These are phyloP conservation scores for Typhlomys cinereus DNA, from an alignment of 2,113 vertebrate species.

Conservation along the genomic window DNA sequence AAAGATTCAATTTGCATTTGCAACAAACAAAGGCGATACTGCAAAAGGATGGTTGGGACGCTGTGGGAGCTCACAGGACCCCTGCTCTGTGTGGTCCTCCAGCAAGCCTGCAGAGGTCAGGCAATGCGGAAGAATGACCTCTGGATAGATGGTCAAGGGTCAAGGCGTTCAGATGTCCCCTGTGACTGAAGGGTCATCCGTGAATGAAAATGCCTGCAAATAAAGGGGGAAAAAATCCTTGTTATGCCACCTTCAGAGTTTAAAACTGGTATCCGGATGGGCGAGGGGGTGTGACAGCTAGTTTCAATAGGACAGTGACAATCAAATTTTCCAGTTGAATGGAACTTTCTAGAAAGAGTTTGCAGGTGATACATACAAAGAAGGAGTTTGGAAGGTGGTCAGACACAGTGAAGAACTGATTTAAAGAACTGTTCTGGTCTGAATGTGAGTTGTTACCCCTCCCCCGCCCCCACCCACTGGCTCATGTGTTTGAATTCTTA, in stretches of 20 bases:
- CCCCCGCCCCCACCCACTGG: too few relatives aligned
- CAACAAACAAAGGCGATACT: neutral
- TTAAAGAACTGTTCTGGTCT: neutral
- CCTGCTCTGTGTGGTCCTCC: neutral
- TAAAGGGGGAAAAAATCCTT: neutral
- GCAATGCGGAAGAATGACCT: neutral
- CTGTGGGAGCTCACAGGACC: neutral
- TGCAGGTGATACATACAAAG: neutral
- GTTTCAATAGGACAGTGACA: constrained; percentile 8
- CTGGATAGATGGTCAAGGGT: neutral
- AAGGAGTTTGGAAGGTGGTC: neutral
- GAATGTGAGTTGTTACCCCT: too few relatives aligned
- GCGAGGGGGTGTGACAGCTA: neutral
- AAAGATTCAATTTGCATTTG: neutral
- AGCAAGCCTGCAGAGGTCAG: neutral
- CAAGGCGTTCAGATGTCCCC: neutral
- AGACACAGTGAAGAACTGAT: neutral
- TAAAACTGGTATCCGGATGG: neutral
- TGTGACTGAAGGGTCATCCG: neutral
- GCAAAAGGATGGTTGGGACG: neutral
- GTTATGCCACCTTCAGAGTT: neutral
- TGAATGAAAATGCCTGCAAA: neutral
- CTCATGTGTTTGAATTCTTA: too few relatives aligned
- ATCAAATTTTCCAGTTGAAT: too few relatives aligned
- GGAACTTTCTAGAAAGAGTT: too few relatives aligned